phyloP scores from a whole-genome alignment of 2,888 invertebrate species.

The Chrysodeixis includens region DNA sequence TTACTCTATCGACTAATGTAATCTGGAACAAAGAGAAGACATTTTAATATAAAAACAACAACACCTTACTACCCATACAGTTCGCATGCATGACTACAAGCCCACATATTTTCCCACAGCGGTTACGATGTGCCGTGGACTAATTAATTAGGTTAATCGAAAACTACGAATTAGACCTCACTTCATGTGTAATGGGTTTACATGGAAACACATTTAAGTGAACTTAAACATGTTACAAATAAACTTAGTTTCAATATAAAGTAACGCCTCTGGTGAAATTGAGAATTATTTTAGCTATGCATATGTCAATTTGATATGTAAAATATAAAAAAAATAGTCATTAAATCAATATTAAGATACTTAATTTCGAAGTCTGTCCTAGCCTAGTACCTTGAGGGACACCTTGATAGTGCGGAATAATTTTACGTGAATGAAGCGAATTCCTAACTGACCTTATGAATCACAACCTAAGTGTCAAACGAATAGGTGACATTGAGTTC shows the following conservation, averaged over 20 bases:
- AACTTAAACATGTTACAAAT: not conserved
- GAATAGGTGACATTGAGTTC: too few species aligned
- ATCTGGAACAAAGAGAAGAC: conserved; percentile 80
- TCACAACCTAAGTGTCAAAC: too few species aligned
- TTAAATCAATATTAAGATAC: too few species aligned
- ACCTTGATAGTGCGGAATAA: too few species aligned
- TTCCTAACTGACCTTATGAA: too few species aligned
- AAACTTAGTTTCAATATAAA: not conserved
- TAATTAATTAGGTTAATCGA: conserved; percentile 1
- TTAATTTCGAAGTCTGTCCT: too few species aligned
- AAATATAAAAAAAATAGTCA: too few species aligned
- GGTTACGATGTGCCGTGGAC: conserved; percentile 1
- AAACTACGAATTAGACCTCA: conserved; percentile 1
- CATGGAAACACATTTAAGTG: not conserved
- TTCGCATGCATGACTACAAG: conserved; percentile 4
- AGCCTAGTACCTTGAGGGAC: too few species aligned
- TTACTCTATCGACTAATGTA: conserved; percentile 76
- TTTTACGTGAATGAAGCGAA: too few species aligned
- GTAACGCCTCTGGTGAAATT: too few species aligned
- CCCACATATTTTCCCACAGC: not conserved
- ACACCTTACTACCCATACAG: not conserved
- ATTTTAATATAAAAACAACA: not conserved
- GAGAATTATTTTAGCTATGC: too few species aligned
- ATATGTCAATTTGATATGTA: too few species aligned
- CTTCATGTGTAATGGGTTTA: not conserved